phyloP scores from a whole-genome alignment of 2,113 vertebrate species.

The Etheostoma cragini region DNA sequence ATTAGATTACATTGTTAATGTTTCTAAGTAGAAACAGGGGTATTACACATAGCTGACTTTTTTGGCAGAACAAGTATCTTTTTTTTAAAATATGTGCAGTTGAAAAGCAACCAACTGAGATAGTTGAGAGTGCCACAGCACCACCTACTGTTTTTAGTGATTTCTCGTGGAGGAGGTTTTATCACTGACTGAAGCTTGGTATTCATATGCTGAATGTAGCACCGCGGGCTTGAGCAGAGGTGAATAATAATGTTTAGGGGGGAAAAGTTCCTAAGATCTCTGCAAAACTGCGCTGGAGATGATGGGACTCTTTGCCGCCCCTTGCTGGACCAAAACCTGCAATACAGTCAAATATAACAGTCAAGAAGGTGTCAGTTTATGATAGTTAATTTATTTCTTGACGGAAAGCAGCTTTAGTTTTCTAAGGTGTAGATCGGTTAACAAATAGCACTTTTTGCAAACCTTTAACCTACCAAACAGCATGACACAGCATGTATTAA shows the following conservation, averaged over 20 bases:
- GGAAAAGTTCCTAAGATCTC: not conserved
- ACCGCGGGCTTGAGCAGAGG: constrained; percentile 16
- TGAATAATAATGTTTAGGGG: constrained; percentile 21
- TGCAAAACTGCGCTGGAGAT: not conserved
- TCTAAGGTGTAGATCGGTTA: not conserved
- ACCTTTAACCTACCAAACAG: constrained; percentile 30
- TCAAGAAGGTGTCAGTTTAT: not conserved
- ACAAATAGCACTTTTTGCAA: not conserved
- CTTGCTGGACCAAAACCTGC: constrained; percentile 35
- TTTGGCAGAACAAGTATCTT: not conserved
- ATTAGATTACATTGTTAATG: not conserved
- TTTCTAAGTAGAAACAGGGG: not conserved
- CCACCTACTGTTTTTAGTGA: not conserved
- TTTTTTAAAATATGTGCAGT: not conserved
- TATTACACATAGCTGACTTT: not conserved
- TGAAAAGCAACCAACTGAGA: not conserved
- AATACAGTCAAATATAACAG: not conserved
- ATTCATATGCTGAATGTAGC: not conserved
- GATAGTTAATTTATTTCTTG: not conserved
- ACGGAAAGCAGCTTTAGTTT: not conserved
- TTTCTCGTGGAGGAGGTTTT: not conserved
- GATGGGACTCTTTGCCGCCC: constrained; percentile 39
- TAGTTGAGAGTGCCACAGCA: not conserved
- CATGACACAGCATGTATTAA: constrained; percentile 27
- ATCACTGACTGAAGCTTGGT: not conserved